Base-by-base conservation (phyloP, 1,140 invertebrate species). In the Oreohelix idahoensis region DNA sequence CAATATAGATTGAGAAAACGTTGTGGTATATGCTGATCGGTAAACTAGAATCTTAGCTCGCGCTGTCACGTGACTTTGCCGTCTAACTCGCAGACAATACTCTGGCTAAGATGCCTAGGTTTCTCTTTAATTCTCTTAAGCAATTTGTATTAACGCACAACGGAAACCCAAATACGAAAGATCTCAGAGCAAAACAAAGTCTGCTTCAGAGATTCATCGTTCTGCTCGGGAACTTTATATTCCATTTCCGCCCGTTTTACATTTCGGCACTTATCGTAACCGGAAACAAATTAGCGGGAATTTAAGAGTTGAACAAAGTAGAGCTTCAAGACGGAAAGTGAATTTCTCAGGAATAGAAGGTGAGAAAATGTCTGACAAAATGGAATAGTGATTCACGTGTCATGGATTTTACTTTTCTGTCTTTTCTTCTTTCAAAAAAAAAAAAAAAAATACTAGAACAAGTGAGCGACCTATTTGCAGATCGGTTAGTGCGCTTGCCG, bases 161-260 rank as follows among this genome's bases (percentile, higher is more conserved):
- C 77, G 77, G 77, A 79, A 79, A 79, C 51, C 53, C 77, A 63
- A 79, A 79, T 79, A 79, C 58, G n/a, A 35, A 20, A 45, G 77
- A 66, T 74, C 79, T 32, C 51, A 53, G 29, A 79, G 58, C 17
- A 77, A 77, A 42, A 17, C 53, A 2, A 38, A 29, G 63, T 70
- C 13, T 38, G 51, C 38, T 29, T 32, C 51, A 26, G 38, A 76
- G 39, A 45, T n/a, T 36, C 74, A 35, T 32, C 74, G 42, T 49
- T 76, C 29, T 76, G 49, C 42, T 51, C 77, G 36, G 77, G 77
- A 79, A 79, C 77, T 79, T 79, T 63, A 79, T 63, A 79, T 63
- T 79, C 77, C 77, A 79, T 79, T 79, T 79, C 77, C 77, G 77
- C 58, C 26, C 8, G 32, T 79, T 79, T 66, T 63, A 63, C 42